These are phyloP conservation scores for Drosophila paranaensis DNA, from an alignment of 2,888 invertebrate species.

Conservation along the genomic window DNA sequence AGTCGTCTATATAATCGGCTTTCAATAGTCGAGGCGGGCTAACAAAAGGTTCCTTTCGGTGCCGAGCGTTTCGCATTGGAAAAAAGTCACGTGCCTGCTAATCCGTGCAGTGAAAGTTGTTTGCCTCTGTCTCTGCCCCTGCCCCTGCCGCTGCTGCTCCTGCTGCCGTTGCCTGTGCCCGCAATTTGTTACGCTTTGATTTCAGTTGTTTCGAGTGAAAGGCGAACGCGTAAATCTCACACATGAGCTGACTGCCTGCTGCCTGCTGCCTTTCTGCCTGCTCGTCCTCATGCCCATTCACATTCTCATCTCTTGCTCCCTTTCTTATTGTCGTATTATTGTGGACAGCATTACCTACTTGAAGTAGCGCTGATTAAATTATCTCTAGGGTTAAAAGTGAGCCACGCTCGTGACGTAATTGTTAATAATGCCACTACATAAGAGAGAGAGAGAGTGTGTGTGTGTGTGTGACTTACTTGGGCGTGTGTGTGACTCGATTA, in stretches of 20 bases:
- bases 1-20: constrained; percentile 66
- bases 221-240: constrained; percentile 63
- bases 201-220: constrained; percentile 65
- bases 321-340: constrained; percentile 61
- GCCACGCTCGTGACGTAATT: constrained; percentile 64
- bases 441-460: background rate
- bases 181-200: constrained; percentile 79
- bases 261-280: constrained; percentile 25
- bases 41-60: constrained; percentile 53
- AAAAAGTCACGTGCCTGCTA: constrained; percentile 75
- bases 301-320: constrained; percentile 44
- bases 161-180: constrained; percentile 44
- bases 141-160: background rate
- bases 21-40: constrained; percentile 48
- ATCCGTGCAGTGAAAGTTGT: constrained; percentile 69
- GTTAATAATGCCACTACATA: constrained; percentile 49
- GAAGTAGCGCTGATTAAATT: constrained; percentile 71
- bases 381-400: constrained; percentile 67
- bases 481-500: constrained; percentile 43
- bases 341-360: constrained; percentile 63
- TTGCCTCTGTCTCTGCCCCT: constrained; percentile 14
- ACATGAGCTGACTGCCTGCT: constrained; percentile 45
- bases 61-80: constrained; percentile 48
- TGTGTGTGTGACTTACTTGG: constrained; percentile 14
- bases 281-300: constrained; percentile 26